Percentiles rank a stretch among this genome's conserved stretches.
phyloP scores from a whole-genome alignment of 2,888 invertebrate species.

The Asteroscopus sphinx region DNA sequence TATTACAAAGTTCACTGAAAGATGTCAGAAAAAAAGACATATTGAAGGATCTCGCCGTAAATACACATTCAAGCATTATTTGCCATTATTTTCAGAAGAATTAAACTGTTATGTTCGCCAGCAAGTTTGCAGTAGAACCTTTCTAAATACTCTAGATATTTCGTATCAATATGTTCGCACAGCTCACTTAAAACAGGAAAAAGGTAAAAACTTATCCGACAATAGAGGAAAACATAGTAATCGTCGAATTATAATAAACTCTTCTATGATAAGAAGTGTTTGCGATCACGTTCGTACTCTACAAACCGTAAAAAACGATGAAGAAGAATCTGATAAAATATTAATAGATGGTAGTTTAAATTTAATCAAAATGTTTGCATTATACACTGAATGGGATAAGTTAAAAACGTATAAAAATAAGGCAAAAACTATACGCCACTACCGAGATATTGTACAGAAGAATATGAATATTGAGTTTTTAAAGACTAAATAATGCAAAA shows the following conservation, averaged over 20 bases:
- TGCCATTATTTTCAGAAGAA: not conserved
- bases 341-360: constrained; percentile 1
- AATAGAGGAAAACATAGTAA: constrained; percentile 7
- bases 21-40: not conserved
- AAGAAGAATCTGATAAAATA: not conserved
- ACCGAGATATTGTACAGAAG: not conserved
- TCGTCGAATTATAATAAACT: not conserved
- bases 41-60: not conserved
- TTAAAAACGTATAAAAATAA: not conserved
- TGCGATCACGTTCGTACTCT: constrained; percentile 4
- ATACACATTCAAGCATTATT: not conserved
- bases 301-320: not conserved
- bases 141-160: constrained; percentile 1
- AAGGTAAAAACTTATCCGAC: constrained; percentile 1
- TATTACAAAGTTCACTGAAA: constrained; percentile 1
- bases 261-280: constrained; percentile 6
- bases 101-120: not conserved
- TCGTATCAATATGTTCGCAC: not conserved
- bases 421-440: constrained; percentile 2
- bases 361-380: constrained; percentile 2
- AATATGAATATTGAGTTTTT: constrained; percentile 7
- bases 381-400: constrained; percentile 5
- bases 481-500: not conserved
- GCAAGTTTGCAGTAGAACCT: not conserved
- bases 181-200: not conserved